These are phyloP conservation scores for Leucoptera coffeella DNA, from an alignment of 2,888 invertebrate species.

Conservation along the genomic window DNA sequence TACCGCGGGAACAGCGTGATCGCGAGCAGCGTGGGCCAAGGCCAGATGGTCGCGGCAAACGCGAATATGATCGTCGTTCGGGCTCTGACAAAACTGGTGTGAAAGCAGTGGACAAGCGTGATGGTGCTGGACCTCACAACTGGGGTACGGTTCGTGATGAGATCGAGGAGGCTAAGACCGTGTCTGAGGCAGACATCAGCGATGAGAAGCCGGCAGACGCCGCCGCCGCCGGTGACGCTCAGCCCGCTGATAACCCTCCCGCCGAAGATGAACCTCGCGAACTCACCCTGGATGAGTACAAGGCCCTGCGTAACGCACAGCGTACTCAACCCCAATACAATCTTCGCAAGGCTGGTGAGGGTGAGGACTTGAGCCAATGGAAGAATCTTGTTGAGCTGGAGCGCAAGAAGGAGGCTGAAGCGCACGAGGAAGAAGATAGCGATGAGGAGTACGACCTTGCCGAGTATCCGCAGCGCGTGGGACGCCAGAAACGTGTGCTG, in stretches of 20 bases:
- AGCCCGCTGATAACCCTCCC: slow-evolving; percentile 24
- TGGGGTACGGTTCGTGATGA: slow-evolving; percentile 94
- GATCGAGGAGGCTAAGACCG: slow-evolving; percentile 50
- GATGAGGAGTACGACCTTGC: slow-evolving; percentile 70
- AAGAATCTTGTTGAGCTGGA: slow-evolving; percentile 82
- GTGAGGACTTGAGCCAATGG: slow-evolving; percentile 87
- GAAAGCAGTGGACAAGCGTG: slow-evolving; percentile 89
- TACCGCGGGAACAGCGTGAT: slow-evolving; percentile 18
- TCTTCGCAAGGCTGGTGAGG: slow-evolving; percentile 89
- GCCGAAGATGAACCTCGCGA: slow-evolving; percentile 77
- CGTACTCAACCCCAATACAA: slow-evolving; percentile 85
- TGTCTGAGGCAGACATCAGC: slow-evolving; percentile 38
- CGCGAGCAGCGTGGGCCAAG: slow-evolving; percentile 13
- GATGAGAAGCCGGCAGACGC: slow-evolving; percentile 46
- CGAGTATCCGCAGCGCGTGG: slow-evolving; percentile 80
- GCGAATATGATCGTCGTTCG: slow-evolving; percentile 92
- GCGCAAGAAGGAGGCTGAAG: slow-evolving; percentile 65
- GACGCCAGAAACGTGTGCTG: slow-evolving; percentile 77
- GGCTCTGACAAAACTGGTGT: slow-evolving; percentile 94
- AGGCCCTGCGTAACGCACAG: slow-evolving; percentile 72
- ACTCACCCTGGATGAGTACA: slow-evolving; percentile 92
- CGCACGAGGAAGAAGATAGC: slow-evolving; percentile 58
- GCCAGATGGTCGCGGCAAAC: slow-evolving; percentile 73
- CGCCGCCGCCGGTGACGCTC: slow-evolving; percentile 20
- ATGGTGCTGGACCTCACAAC: slow-evolving; percentile 91